Conservation (phyloP, 2,888 invertebrate genomes). For the Leptogaster cylindrica region DNA sequence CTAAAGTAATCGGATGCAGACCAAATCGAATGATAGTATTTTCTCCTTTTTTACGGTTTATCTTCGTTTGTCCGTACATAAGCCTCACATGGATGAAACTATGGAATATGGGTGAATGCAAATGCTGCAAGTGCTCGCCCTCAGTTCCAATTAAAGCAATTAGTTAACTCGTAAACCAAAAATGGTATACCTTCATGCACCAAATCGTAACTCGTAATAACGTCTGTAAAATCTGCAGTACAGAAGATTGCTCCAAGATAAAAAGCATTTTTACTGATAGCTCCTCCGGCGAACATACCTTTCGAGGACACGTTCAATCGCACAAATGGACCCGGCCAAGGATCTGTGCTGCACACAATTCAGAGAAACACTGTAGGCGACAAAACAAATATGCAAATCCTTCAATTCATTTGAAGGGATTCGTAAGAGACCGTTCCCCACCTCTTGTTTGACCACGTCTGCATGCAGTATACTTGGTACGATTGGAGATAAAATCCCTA, state of each 20-base stretch:
- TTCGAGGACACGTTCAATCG: constrained; percentile 1
- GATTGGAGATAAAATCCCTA: constrained; percentile 24
- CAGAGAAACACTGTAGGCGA: constrained; percentile 9
- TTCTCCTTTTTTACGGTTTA: too few relatives aligned
- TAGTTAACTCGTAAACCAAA: too few relatives aligned
- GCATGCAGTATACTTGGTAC: background rate
- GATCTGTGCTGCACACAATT: background rate
- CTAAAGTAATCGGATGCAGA: too few relatives aligned
- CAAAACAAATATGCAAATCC: constrained; percentile 35
- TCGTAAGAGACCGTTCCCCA: background rate
- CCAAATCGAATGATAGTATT: too few relatives aligned
- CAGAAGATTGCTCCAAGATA: constrained; percentile 2
- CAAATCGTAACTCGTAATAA: constrained; percentile 11
- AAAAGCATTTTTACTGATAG: background rate
- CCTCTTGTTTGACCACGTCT: background rate
- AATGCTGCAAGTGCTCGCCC: too few relatives aligned
- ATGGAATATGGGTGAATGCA: too few relatives aligned
- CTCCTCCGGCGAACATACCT: background rate
- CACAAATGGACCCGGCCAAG: constrained; percentile 5
- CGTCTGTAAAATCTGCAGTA: background rate
- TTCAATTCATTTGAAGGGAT: constrained; percentile 18
- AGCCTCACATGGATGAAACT: too few relatives aligned
- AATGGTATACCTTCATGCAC: too few relatives aligned
- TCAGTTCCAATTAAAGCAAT: too few relatives aligned
- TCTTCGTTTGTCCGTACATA: too few relatives aligned